Evolutionary conservation across 2,888 invertebrate genomes (phyloP).

Genomic region (Digitonthophagus gazella): DNA sequence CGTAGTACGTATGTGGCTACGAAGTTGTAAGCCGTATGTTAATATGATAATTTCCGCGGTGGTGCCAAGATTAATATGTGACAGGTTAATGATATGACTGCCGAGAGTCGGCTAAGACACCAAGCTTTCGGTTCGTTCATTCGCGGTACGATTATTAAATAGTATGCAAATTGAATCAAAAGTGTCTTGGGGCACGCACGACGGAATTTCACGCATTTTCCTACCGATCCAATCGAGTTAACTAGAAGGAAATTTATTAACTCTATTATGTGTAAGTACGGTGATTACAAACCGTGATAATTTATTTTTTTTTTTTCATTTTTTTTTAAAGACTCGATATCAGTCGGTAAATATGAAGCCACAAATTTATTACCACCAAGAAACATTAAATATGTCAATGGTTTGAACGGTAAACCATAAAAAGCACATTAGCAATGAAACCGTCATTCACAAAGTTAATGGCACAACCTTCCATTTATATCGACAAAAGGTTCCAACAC

Average conservation of each 20-base stretch:
- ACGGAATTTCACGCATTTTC: background rate
- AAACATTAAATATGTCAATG: background rate
- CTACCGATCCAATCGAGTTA: background rate
- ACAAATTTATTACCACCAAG: background rate
- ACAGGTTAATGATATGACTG: background rate
- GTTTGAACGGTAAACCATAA: background rate
- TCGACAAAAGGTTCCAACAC: background rate
- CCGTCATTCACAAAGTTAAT: background rate
- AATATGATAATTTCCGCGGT: background rate
- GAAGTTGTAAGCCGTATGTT: background rate
- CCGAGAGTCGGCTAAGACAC: too few relatives aligned
- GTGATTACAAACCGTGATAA: too few relatives aligned
- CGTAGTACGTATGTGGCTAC: background rate
- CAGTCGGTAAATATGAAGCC: background rate
- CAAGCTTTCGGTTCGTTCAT: too few relatives aligned
- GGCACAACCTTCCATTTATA: background rate
- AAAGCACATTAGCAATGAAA: background rate
- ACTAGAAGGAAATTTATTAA: too few relatives aligned
- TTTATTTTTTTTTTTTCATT: too few relatives aligned
- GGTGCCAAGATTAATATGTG: background rate
- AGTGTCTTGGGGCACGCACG: too few relatives aligned
- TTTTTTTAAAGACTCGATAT: background rate
- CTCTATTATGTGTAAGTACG: too few relatives aligned
- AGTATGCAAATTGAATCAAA: background rate
- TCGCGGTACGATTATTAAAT: background rate